Base-by-base conservation (phyloP, 2,113 vertebrate genomes). In the Ammodytes marinus region DNA sequence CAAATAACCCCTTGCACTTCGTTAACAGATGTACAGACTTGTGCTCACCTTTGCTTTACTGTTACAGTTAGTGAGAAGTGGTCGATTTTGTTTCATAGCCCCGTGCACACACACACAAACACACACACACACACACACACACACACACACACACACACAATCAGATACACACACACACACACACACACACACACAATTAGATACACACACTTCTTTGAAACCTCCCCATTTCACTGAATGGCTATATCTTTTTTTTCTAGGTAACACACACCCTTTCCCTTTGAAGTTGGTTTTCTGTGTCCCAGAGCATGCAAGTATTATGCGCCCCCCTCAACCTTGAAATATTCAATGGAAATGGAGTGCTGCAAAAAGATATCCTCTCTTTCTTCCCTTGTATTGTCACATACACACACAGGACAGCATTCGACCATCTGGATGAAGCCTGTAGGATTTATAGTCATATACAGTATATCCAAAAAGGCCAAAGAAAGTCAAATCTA, bases 221-320 rank as follows among this genome's bases (percentile, higher is more conserved):
- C 49, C 67, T 35, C 35, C 27, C 71, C 61, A 61, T 84, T 89
- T 86, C 46, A 68, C 81, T 53, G 69, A 87, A 87, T 81, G 69
- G 86, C 80, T 61, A 72, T 69, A 69, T 86, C 27, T 27, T 27
- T 27, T 27, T 27, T 87, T 92, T 91, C 76, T 89, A 80, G 83
- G 69, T 85, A 89, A 92, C 77, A 80, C 77, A 80, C 78, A 69
- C 73, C 71, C 77, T 75, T 82, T 27, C 27, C 46, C 68, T 91
- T 89, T 89, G 82, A 93, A 91, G 89, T 83, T 27, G 80, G 78
- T 70, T 81, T 80, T 77, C 67, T 66, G 69, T 49, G 72, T 88
- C 88, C 85, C 85, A 84, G 12, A 84, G 89, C 80, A 82, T 88
- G 89, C 83, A 86, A 84, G 77, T 81, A 86, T 88, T 87, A 93